phyloP scores from a whole-genome alignment of 2,888 invertebrate genomes.

The Metacarcinus magister region DNA sequence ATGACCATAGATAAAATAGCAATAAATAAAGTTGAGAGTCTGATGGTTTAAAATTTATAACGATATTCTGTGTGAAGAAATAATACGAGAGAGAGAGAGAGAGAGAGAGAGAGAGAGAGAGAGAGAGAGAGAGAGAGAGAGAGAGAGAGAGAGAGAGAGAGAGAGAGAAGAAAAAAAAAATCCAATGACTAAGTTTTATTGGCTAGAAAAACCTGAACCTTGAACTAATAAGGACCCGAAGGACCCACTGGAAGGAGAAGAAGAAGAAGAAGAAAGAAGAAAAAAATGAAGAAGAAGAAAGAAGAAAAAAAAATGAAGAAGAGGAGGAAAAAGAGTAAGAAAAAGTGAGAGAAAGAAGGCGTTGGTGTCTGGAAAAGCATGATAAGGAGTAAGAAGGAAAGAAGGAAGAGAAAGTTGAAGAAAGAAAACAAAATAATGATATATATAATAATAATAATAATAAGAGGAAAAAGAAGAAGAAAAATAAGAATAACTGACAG shows the following conservation, averaged over 20 bases:
- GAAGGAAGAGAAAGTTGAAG: too few relatives aligned
- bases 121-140: slow-evolving; percentile 26
- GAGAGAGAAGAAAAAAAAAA: neutral
- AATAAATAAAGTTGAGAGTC: too few relatives aligned
- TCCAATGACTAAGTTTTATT: neutral
- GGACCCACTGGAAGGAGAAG: neutral
- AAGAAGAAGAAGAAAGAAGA: neutral
- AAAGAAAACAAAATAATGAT: too few relatives aligned
- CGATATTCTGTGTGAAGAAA: too few relatives aligned
- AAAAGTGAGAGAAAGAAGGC: neutral
- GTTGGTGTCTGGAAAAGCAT: too few relatives aligned
- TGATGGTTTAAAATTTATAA: too few relatives aligned
- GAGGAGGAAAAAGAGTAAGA: neutral
- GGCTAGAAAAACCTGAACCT: neutral
- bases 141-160: slow-evolving; percentile 37
- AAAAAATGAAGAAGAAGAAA: neutral
- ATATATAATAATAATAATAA: too few relatives aligned
- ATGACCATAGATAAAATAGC: too few relatives aligned
- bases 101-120: neutral
- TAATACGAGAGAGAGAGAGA: too few relatives aligned
- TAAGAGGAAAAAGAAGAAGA: too few relatives aligned
- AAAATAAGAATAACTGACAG: too few relatives aligned
- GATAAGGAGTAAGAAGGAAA: too few relatives aligned
- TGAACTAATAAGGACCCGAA: neutral
- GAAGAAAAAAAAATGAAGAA: neutral